Evolutionary conservation across 2,113 vertebrate species (phyloP), one percentile per base, ranked within the genome.

Genomic region (Zosterops hypoxanthus): DNA sequence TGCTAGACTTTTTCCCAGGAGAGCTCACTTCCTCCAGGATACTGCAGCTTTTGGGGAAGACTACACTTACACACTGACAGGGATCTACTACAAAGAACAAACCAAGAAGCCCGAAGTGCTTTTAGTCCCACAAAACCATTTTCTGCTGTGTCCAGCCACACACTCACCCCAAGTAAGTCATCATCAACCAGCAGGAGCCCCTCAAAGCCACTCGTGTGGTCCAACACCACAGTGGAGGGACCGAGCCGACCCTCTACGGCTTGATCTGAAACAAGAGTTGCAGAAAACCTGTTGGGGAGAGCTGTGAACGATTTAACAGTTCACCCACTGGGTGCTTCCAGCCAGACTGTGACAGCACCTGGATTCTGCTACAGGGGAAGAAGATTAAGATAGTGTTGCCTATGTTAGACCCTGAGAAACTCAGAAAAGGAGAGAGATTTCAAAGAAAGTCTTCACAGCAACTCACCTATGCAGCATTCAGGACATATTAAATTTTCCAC

Each of bases 201-300:
- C 85, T 99, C 99, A 25, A 99, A 99, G 80, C 99, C 99, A 0
- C 99, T 99, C 0, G 99, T 99, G 97, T 99, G 99, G 93, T 99
- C 99, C 85, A 99, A 95, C 46, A 99, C 99, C 61, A 99, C 99
- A 1, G 98, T 98, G 73, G 98, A 97, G 26, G 99, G 99, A 33
- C 99, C 99, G 14, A 99, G 98, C 6, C 99, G 98, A 1, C 99
- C 99, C 12, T 99, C 99, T 29, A 82, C 76, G 16, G 60, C 86
- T 91, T 98, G 97, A 96, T 98, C 98, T 98, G 95, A 93, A 97
- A 98, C 47, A 72, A 98, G 96, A 97, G 60, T 79, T 56, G 59
- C 66, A 95, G 61, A 96, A 92, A 89, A 81, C 25, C 50, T 44
- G 42, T 73, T 29, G 95, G 59, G 47, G 25, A 83, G 89, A 53